Evolutionary conservation across 2,797 vertebrate genomes (phyloP).

Genomic region (Hemibagrus guttatus): DNA sequence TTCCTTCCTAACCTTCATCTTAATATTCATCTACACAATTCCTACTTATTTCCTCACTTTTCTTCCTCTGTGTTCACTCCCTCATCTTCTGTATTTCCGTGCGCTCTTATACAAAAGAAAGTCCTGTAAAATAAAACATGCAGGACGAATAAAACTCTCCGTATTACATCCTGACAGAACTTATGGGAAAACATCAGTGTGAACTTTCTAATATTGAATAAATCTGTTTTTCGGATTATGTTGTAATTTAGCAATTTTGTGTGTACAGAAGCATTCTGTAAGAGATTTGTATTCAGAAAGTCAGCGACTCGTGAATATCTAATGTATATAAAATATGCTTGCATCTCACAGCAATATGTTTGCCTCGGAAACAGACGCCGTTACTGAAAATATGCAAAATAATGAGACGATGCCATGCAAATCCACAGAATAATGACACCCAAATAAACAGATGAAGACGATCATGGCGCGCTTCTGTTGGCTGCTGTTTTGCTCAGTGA

Average conservation of each 20-base stretch:
- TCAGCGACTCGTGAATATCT: not conserved
- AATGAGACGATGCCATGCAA: not conserved
- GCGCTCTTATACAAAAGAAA: too few species aligned
- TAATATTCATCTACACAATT: not conserved
- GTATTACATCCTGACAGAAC: not conserved
- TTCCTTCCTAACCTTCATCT: not conserved
- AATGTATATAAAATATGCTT: not conserved
- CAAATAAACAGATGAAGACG: not conserved
- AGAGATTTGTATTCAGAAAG: not conserved
- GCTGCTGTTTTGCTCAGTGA: not conserved
- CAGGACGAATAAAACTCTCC: not conserved
- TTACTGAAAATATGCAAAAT: constrained; percentile 1
- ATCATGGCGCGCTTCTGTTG: not conserved
- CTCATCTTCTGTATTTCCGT: too few species aligned
- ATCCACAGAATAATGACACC: not conserved
- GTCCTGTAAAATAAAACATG: not conserved
- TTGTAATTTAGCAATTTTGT: not conserved
- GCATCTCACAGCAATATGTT: not conserved
- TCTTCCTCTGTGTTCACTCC: not conserved
- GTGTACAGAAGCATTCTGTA: not conserved
- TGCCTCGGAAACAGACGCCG: not conserved
- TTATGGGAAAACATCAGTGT: not conserved
- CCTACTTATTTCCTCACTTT: not conserved
- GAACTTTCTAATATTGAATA: not conserved
- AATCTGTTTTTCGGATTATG: not conserved